Evolutionary conservation across 2,888 invertebrate genomes (phyloP).

Genomic region (Cheilosia grossa): DNA sequence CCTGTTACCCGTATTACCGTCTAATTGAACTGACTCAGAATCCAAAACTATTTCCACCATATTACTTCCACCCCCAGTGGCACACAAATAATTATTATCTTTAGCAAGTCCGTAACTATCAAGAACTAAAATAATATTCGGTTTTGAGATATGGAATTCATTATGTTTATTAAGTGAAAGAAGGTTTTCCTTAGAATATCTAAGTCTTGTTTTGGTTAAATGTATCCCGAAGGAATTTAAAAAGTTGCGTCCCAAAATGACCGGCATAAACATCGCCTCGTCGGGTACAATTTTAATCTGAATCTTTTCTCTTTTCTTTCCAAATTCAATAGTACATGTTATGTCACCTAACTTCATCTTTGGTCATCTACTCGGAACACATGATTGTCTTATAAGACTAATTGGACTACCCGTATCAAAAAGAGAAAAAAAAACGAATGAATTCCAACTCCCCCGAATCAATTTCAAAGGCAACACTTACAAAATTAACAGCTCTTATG

Average conservation of each 20-base stretch:
- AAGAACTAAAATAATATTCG: background rate
- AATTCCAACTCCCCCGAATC: conserved; percentile 1
- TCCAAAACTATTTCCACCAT: background rate
- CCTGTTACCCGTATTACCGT: background rate
- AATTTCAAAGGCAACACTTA: background rate
- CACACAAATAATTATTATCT: background rate
- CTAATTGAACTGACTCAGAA: background rate
- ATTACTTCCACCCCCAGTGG: background rate
- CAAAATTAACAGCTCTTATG: background rate
- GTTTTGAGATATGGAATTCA: conserved; percentile 5
- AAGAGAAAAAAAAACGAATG: background rate
- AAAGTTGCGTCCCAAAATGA: conserved; percentile 16
- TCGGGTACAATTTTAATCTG: conserved; percentile 7
- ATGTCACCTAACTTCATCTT: background rate
- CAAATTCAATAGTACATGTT: background rate
- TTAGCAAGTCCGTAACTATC: background rate
- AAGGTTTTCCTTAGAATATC: background rate
- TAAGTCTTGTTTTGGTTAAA: background rate
- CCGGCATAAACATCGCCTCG: background rate
- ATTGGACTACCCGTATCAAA: background rate
- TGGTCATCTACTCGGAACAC: background rate
- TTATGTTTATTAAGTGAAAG: background rate
- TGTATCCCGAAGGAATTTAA: background rate
- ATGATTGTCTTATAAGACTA: background rate
- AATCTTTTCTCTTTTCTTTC: background rate